Percentiles rank a stretch among this genome's conserved stretches.
Conservation (phyloP, 1,140 invertebrate species). For the Neotoxoptera formosana region DNA sequence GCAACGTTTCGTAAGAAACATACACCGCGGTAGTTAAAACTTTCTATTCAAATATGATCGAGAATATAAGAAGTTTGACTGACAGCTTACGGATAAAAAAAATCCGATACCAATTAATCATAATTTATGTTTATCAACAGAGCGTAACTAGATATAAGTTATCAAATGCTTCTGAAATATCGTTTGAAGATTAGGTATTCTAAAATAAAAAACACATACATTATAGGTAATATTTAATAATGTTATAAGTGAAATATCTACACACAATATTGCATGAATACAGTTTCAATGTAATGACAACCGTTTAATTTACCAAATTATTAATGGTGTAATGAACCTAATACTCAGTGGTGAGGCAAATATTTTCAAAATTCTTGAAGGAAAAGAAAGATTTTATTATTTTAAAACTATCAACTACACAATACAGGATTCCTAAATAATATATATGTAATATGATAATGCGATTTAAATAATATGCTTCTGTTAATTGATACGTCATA, state of each 20-base stretch:
- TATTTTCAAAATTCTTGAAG: background rate
- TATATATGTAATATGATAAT: no score
- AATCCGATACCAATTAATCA: constrained; percentile 50
- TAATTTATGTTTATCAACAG: constrained; percentile 58
- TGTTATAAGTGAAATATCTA: background rate
- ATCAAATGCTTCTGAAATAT: background rate
- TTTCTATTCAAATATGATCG: background rate
- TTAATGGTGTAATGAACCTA: background rate
- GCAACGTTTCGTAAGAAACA: background rate
- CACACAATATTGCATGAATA: background rate
- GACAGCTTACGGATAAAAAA: background rate
- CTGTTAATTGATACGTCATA: no score
- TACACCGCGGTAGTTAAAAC: background rate
- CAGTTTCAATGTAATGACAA: background rate
- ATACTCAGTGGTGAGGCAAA: accelerated
- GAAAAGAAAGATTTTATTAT: background rate
- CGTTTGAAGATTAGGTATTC: background rate
- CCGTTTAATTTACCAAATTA: background rate
- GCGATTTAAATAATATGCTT: no score
- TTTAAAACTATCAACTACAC: background rate
- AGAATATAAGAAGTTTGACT: background rate
- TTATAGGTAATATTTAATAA: no score
- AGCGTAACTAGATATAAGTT: constrained; percentile 58
- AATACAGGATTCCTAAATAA: no score
- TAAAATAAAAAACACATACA: background rate